Evolutionary conservation across 2,888 invertebrate species (phyloP).

Genomic region (Adelphocoris suturalis): DNA sequence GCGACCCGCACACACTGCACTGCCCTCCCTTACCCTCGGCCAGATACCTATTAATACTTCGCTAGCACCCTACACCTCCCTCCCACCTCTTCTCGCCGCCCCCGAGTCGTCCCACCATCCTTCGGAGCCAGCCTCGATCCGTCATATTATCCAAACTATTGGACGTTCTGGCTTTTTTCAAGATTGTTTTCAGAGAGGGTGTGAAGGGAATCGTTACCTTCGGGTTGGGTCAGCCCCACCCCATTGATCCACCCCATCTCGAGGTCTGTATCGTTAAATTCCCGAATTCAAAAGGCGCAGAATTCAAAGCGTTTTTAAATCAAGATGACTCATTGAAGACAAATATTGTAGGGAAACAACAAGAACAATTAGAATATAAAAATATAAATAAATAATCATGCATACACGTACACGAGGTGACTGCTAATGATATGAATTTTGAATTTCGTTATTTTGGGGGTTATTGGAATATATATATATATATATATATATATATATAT

Average conservation of each 20-base stretch:
- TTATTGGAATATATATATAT: too few species aligned
- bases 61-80: constrained; percentile 49
- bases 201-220: background rate
- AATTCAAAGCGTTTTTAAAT: too few species aligned
- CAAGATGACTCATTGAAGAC: too few species aligned
- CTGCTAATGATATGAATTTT: too few species aligned
- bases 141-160: constrained; percentile 42
- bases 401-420: too few species aligned
- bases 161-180: background rate
- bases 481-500: too few species aligned
- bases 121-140: constrained; percentile 40
- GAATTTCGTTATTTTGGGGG: too few species aligned
- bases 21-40: constrained; percentile 68
- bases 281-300: too few species aligned
- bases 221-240: background rate
- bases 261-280: background rate
- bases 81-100: constrained; percentile 45
- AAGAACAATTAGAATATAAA: too few species aligned
- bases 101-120: constrained; percentile 47
- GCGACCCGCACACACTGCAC: constrained; percentile 74
- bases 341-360: too few species aligned
- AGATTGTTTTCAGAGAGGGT: background rate
- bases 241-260: background rate
- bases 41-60: constrained; percentile 71
- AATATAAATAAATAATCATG: too few species aligned